A percentile compares a stretch with the other conserved stretches of the same genome.
Evolutionary conservation across 2,888 invertebrate species (phyloP).

Genomic region (Escarpia spicata): DNA sequence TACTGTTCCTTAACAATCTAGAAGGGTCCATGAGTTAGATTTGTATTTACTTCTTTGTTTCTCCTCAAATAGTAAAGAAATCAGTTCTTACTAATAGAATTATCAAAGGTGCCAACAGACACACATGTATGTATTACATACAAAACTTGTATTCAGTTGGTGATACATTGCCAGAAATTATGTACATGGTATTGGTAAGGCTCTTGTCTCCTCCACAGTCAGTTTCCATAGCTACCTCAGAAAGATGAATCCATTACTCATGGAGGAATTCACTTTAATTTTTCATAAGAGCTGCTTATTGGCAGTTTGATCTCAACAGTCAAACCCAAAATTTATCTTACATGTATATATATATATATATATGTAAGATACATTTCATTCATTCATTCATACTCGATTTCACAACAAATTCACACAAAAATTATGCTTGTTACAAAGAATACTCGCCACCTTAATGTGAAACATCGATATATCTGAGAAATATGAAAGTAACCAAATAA

Average conservation of each 20-base stretch:
- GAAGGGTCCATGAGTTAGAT: neutral
- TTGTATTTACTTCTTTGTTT: neutral
- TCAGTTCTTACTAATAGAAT: neutral
- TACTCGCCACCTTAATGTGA: neutral
- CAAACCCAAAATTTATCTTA: neutral
- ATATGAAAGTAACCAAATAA: neutral
- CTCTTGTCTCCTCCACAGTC: neutral
- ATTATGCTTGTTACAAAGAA: constrained; percentile 7
- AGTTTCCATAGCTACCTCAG: neutral
- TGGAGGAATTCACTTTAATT: neutral
- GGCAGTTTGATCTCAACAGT: neutral
- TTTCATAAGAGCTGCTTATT: neutral
- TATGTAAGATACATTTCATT: too few relatives aligned
- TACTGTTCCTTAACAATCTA: neutral
- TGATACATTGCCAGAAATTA: neutral
- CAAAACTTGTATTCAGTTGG: neutral
- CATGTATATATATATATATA: neutral
- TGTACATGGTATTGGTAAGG: neutral
- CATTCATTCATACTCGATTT: neutral
- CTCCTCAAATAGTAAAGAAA: neutral
- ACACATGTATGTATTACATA: neutral
- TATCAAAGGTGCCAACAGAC: neutral
- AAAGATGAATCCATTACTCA: neutral
- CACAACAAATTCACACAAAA: neutral
- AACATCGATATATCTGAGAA: neutral